These are phyloP conservation scores for Euclidia mi DNA, from an alignment of 2,888 invertebrate species.

Conservation along the genomic window DNA sequence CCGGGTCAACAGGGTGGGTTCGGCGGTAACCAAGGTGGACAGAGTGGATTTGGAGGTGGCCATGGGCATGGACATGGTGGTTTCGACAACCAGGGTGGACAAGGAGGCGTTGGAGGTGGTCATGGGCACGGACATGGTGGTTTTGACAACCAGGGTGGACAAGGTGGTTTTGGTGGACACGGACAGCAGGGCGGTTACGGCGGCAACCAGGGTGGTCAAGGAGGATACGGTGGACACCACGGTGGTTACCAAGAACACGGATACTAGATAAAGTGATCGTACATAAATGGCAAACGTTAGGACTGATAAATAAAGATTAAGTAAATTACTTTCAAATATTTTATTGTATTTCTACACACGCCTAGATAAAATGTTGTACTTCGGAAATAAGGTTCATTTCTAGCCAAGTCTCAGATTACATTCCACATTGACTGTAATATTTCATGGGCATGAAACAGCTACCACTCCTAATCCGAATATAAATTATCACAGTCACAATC, in stretches of 20 bases:
- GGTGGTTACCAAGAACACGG: constrained; percentile 12
- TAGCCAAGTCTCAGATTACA: no score
- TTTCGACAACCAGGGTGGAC: background rate
- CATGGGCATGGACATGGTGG: background rate
- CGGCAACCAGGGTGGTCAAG: constrained; percentile 11
- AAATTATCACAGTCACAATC: no score
- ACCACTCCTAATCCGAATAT: no score
- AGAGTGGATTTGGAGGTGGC: background rate
- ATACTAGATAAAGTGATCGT: background rate
- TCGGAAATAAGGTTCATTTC: no score
- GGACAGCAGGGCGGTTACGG: constrained; percentile 8
- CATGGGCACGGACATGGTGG: background rate
- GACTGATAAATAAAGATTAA: no score
- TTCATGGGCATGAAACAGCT: no score
- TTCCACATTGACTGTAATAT: no score
- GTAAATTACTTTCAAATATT: no score
- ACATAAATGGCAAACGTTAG: no score
- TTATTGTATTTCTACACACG: no score
- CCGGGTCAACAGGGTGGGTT: constrained; percentile 23
- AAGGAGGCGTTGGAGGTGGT: constrained; percentile 5
- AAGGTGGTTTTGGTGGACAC: background rate
- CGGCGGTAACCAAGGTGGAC: constrained; percentile 13
- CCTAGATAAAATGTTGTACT: no score
- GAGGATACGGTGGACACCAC: constrained; percentile 10
- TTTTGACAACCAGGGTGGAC: background rate